Evolutionary conservation across 1,140 invertebrate genomes (phyloP), one percentile per base, ranked within the genome.

Genomic region (Lordiphosa collinella): DNA sequence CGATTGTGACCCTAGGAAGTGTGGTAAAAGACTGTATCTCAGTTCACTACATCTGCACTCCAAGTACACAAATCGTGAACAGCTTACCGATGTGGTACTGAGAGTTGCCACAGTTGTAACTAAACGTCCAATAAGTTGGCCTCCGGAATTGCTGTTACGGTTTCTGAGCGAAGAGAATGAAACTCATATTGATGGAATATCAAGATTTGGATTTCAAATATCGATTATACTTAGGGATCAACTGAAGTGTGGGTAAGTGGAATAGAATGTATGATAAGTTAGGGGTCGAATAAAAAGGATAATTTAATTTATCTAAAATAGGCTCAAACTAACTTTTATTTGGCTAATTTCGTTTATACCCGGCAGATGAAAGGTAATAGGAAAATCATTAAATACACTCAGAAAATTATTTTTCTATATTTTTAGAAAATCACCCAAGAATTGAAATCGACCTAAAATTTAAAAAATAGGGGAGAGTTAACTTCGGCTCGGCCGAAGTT

Each of bases 41-140:
- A 85, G 84, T 36, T 12, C 63, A 4, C 37, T 88, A 18, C 63
- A 73, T 36, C 48, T 62, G 35, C 65, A 86, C 3, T 34, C 79
- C 8, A 67, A 64, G 10, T 82, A 78, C 13, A 55, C 66, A 0
- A 72, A 88, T 43, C 57, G 86, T 6, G 66, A 85, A 31, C 61
- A 55, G 43, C 52, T 88, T 2, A 46, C 49, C 1, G 87, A 87
- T 51, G 64, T 87, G 7, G 54, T 64, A 0, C 14, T 88, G 9
- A 72, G 86, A 43, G 65, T 88, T 46, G 63, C 87, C 0, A 86
- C 86, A 4, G 80, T 88, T 48, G 84, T 88, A 4, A 78, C 72
- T 2, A 37, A 61, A 10, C 46, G 79, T 16, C 66, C 72, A 0
- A 37, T 69, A 0, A 66, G 3, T 18, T 78, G 53, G 68, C 41